These are phyloP conservation scores for Polia nebulosa DNA, from an alignment of 2,888 invertebrate species.

Conservation along the genomic window DNA sequence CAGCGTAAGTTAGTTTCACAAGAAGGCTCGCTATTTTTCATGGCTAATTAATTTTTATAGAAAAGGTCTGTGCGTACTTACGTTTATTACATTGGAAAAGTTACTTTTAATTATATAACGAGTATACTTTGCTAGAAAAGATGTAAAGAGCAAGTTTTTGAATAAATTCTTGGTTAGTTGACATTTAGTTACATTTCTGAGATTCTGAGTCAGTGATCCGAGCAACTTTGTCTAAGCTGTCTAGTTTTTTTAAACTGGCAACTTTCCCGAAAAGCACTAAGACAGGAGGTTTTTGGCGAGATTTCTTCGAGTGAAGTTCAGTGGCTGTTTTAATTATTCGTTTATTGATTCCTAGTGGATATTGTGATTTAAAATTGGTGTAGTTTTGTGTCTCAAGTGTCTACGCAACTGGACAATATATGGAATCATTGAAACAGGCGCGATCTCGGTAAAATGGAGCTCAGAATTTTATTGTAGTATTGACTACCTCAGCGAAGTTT, in stretches of 20 bases:
- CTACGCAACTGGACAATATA: no score
- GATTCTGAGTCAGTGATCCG: slow-evolving; percentile 4
- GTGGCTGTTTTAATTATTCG: no score
- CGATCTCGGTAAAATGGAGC: no score
- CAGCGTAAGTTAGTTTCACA: slow-evolving; percentile 50
- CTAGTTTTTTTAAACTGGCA: slow-evolving; percentile 37
- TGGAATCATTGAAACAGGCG: no score
- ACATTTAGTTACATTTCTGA: slow-evolving; percentile 4
- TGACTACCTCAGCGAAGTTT: no score
- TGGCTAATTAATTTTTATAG: slow-evolving; percentile 62
- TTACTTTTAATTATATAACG: slow-evolving; percentile 42
- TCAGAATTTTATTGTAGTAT: no score
- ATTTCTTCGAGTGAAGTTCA: no score
- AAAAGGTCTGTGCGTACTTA: slow-evolving; percentile 41
- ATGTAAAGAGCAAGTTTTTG: slow-evolving; percentile 19
- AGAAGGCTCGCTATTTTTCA: slow-evolving; percentile 52
- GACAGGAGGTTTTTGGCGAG: no score
- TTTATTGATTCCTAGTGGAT: no score
- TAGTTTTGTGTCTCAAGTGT: no score
- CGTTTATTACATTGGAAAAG: slow-evolving; percentile 49
- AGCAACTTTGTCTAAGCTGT: slow-evolving; percentile 18
- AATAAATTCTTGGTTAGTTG: slow-evolving; percentile 12
- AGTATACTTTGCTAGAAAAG: slow-evolving; percentile 12
- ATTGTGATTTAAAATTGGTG: no score
- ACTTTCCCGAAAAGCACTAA: slow-evolving; percentile 26